Evolutionary conservation across 2,113 vertebrate species (phyloP).

Genomic region (Oxygymnocypris stewartii): DNA sequence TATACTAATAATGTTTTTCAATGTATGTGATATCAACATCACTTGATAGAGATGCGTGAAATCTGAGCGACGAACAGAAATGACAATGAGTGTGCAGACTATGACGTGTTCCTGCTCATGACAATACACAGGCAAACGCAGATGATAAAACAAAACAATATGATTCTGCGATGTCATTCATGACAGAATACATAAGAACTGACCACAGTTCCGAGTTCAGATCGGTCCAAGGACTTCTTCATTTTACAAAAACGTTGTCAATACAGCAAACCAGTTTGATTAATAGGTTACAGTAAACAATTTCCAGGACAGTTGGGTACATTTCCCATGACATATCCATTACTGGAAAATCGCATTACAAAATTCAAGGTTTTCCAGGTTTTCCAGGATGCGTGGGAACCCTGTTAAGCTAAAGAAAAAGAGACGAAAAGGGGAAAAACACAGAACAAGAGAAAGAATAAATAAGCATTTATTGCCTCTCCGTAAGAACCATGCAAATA

Average conservation of each 20-base stretch:
- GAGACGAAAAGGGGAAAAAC: neutral
- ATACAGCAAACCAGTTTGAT: conserved; percentile 1
- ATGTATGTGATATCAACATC: neutral
- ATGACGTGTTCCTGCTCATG: neutral
- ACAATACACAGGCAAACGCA: conserved; percentile 2
- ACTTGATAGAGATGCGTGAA: neutral
- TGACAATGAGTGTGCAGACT: neutral
- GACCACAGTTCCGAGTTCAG: neutral
- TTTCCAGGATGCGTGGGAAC: conserved; percentile 43
- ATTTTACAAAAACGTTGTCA: conserved; percentile 22
- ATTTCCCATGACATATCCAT: conserved; percentile 1
- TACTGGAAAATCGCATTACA: conserved; percentile 17
- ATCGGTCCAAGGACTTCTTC: neutral
- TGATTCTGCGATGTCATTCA: neutral
- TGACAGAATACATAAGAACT: conserved; percentile 7
- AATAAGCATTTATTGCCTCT: conserved; percentile 30
- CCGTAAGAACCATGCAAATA: conserved; percentile 13
- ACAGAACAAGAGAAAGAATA: conserved; percentile 8
- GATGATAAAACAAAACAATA: conserved; percentile 5
- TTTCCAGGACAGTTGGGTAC: neutral
- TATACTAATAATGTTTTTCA: conserved; percentile 1
- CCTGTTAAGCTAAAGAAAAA: conserved; percentile 38
- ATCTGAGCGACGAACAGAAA: neutral
- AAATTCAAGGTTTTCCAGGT: conserved; percentile 37
- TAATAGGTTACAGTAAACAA: conserved; percentile 6